phyloP scores from a whole-genome alignment of 2,888 invertebrate genomes.

The Crossocerus cetratus region DNA sequence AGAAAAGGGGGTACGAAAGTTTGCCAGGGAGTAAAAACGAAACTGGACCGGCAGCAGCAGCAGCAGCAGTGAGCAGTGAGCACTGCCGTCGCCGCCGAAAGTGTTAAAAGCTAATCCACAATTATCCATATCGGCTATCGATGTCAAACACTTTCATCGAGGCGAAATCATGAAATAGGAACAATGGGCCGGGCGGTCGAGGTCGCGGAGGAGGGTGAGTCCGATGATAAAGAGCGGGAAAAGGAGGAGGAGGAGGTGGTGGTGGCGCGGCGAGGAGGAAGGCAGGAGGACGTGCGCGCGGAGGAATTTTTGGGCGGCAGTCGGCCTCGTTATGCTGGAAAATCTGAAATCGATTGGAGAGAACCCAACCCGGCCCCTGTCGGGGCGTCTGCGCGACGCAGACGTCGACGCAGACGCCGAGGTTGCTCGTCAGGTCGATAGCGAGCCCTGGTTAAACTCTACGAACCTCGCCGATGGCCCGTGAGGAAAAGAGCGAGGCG shows the following conservation, averaged over 20 bases:
- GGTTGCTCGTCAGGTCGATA: conserved; percentile 75
- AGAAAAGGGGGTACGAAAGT: too few relatives aligned
- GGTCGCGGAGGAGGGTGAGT: conserved; percentile 11
- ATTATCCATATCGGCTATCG: conserved; percentile 48
- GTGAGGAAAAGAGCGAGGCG: conserved; percentile 53
- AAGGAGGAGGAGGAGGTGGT: neutral
- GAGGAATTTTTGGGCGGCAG: conserved; percentile 64
- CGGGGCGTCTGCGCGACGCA: conserved; percentile 73
- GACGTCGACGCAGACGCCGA: conserved; percentile 72
- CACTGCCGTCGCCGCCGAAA: neutral
- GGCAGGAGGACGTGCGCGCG: conserved; percentile 32
- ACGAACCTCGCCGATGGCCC: conserved; percentile 70
- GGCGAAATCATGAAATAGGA: conserved; percentile 11
- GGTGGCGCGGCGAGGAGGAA: conserved; percentile 2
- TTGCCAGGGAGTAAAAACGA: too few relatives aligned
- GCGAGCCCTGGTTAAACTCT: conserved; percentile 74
- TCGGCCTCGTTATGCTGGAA: conserved; percentile 73
- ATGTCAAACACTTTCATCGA: conserved; percentile 29
- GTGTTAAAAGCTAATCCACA: conserved; percentile 31
- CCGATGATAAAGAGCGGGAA: conserved; percentile 4
- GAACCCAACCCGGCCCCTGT: conserved; percentile 58
- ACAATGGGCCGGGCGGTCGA: conserved; percentile 3
- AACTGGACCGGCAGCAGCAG: too few relatives aligned
- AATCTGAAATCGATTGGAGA: conserved; percentile 75
- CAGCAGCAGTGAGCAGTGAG: too few relatives aligned